These are phyloP conservation scores for Calephelis virginiensis DNA, from an alignment of 1,140 invertebrate species.

Conservation along the genomic window DNA sequence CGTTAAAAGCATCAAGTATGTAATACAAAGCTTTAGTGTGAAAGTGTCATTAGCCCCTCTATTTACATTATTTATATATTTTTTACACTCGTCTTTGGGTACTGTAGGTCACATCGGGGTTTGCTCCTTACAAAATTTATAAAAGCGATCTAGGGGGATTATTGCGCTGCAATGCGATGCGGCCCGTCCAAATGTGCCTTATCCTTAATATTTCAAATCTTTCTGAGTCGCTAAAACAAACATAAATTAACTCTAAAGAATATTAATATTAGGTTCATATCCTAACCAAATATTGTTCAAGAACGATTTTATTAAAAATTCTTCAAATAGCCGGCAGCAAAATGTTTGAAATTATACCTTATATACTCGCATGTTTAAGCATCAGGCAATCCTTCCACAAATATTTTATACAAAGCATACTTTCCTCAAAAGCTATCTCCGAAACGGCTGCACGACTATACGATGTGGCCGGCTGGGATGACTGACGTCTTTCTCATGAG, in stretches of 20 bases:
- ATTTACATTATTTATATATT: no score
- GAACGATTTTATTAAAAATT: constrained; percentile 3
- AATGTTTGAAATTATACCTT: neutral
- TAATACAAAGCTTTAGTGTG: no score
- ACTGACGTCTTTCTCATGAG: neutral
- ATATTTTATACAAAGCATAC: constrained; percentile 13
- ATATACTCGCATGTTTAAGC: neutral
- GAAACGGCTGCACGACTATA: neutral
- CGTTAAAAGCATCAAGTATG: no score
- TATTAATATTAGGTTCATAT: neutral
- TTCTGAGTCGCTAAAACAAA: neutral
- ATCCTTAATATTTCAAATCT: no score
- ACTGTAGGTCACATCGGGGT: no score
- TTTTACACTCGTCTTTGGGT: no score
- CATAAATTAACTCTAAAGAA: neutral
- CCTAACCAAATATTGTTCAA: neutral
- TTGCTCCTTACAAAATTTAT: no score
- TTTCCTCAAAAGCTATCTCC: neutral
- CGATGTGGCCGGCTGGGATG: neutral
- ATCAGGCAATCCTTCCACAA: neutral
- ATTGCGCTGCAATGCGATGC: no score
- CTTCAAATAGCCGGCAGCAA: neutral
- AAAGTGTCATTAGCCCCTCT: no score
- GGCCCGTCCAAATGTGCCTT: no score
- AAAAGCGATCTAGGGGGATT: no score